Evolutionary conservation across 2,797 vertebrate species (phyloP).

Genomic region (Chelmon rostratus): DNA sequence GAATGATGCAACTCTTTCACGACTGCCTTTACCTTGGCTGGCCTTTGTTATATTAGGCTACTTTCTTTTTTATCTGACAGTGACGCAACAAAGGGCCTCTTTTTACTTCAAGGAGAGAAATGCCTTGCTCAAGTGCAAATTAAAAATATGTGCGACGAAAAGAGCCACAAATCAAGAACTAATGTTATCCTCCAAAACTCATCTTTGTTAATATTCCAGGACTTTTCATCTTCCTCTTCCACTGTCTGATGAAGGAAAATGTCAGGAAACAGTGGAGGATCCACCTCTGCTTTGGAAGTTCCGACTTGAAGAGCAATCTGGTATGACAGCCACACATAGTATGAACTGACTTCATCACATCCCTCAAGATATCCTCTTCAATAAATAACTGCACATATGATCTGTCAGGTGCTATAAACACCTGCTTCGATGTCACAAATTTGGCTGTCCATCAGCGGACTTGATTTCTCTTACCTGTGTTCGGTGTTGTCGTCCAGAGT

Average conservation of each 20-base stretch:
- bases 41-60: conserved; percentile 24
- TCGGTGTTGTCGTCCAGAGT: conserved; percentile 80
- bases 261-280: conserved; percentile 84
- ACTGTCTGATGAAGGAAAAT: conserved; percentile 86
- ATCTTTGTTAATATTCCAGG: conserved; percentile 70
- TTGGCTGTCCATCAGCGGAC: not conserved
- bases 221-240: conserved; percentile 85
- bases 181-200: not conserved
- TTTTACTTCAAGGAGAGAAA: conserved; percentile 13
- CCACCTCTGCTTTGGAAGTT: conserved; percentile 84
- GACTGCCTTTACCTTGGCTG: conserved; percentile 28
- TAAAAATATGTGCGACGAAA: not conserved
- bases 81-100: conserved; percentile 45
- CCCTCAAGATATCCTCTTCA: too few relatives aligned
- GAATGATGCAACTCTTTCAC: conserved; percentile 62
- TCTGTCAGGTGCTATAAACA: not conserved
- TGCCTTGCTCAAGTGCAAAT: conserved; percentile 37
- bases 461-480: not conserved
- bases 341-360: not conserved
- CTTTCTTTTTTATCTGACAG: conserved; percentile 30
- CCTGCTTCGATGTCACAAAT: not conserved
- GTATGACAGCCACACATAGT: conserved; percentile 44
- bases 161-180: not conserved
- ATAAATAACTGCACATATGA: not conserved
- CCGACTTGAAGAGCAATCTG: conserved; percentile 80